These are phyloP conservation scores for Pogona vitticeps DNA, from an alignment of 2,113 vertebrate genomes.

Conservation along the genomic window DNA sequence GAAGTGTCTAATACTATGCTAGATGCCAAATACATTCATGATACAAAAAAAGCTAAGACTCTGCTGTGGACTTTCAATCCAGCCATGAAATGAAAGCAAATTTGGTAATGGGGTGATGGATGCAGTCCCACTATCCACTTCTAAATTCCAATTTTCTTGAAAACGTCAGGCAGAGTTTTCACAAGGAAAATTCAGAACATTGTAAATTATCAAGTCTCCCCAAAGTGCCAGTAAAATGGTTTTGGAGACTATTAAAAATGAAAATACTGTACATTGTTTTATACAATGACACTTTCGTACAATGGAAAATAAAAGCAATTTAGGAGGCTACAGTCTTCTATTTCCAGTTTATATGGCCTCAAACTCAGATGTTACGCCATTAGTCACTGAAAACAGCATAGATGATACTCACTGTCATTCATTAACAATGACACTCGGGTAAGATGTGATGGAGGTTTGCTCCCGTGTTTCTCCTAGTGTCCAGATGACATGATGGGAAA, in stretches of 20 bases:
- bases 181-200: neutral
- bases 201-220: neutral
- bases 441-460: too few relatives aligned
- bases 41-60: neutral
- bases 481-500: neutral
- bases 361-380: neutral
- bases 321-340: neutral
- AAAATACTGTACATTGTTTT: neutral
- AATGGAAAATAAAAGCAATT: neutral
- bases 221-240: neutral
- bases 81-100: neutral
- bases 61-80: neutral
- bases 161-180: neutral
- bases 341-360: neutral
- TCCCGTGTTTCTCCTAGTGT: neutral
- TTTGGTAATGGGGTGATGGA: neutral
- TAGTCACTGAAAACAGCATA: neutral
- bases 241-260: neutral
- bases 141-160: neutral
- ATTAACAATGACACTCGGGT: too few relatives aligned
- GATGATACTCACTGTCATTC: neutral
- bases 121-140: neutral
- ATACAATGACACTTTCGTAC: too few relatives aligned
- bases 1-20: neutral
- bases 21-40: neutral